Evolutionary conservation across 2,888 invertebrate species (phyloP).

Genomic region (Ochlodes sylvanus): DNA sequence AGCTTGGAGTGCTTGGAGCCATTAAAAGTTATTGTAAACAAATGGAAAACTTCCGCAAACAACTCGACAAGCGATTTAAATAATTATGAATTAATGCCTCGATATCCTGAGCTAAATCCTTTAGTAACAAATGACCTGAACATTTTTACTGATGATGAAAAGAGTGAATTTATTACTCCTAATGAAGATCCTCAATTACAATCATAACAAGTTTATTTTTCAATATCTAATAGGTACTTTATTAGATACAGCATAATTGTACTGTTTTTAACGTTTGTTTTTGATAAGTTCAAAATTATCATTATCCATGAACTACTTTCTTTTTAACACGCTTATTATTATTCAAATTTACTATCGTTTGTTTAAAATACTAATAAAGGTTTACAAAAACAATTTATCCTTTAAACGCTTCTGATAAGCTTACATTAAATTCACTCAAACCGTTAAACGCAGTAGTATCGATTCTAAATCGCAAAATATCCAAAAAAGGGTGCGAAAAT

Average conservation of each 20-base stretch:
- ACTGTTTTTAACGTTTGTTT: background rate
- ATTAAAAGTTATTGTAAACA: conserved; percentile 69
- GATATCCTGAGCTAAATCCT: conserved; percentile 64
- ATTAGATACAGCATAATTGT: too few species aligned
- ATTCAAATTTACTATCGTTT: too few species aligned
- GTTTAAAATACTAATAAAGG: background rate
- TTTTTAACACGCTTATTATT: too few species aligned
- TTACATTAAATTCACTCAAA: background rate
- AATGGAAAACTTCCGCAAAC: conserved; percentile 66
- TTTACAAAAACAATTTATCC: background rate
- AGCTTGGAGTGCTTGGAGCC: conserved; percentile 77
- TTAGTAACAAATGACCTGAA: conserved; percentile 56
- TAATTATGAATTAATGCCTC: conserved; percentile 67
- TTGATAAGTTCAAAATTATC: too few species aligned
- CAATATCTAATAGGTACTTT: too few species aligned
- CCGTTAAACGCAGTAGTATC: conserved; percentile 1
- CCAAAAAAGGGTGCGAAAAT: conserved; percentile 74
- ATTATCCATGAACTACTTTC: too few species aligned
- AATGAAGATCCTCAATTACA: conserved; percentile 1
- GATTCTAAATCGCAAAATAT: conserved; percentile 43
- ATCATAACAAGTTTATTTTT: background rate
- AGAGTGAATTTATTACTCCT: conserved; percentile 20
- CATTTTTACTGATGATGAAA: conserved; percentile 50
- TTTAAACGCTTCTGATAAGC: background rate
- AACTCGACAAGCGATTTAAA: conserved; percentile 59